These are phyloP conservation scores for Pomatorhinus ruficollis DNA, from an alignment of 2,113 vertebrate species.

Conservation along the genomic window DNA sequence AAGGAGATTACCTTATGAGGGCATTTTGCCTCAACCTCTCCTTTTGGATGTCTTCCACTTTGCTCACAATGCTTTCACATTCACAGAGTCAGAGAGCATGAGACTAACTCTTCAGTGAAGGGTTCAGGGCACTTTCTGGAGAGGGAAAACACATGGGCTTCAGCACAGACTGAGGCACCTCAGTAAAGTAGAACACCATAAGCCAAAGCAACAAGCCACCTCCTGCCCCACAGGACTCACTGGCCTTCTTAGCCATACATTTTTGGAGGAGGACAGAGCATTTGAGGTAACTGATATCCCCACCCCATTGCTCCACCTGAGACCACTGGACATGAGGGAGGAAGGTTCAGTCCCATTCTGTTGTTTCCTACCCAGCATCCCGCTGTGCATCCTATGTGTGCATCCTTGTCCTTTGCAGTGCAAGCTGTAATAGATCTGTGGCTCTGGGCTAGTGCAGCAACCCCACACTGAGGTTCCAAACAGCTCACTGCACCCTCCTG, in stretches of 20 bases:
- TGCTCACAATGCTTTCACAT: neutral
- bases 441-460: neutral
- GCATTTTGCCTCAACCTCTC: neutral
- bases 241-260: neutral
- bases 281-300: neutral
- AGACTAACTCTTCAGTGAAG: neutral
- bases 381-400: fast-evolving
- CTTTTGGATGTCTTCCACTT: slow-evolving; percentile 16
- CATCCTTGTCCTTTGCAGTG: neutral
- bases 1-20: slow-evolving; percentile 32
- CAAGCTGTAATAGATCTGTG: neutral
- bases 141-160: neutral
- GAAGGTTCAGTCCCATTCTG: neutral
- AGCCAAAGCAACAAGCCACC: neutral
- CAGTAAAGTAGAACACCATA: neutral
- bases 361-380: neutral
- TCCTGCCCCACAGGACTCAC: neutral
- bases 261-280: neutral
- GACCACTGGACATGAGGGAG: neutral
- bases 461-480: neutral
- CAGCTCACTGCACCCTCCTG: neutral
- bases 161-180: neutral
- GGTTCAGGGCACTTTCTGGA: neutral
- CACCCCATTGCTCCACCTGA: neutral
- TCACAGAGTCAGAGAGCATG: neutral